Conservation (phyloP, 2,797 vertebrate species). For the Gallinago stenura region DNA sequence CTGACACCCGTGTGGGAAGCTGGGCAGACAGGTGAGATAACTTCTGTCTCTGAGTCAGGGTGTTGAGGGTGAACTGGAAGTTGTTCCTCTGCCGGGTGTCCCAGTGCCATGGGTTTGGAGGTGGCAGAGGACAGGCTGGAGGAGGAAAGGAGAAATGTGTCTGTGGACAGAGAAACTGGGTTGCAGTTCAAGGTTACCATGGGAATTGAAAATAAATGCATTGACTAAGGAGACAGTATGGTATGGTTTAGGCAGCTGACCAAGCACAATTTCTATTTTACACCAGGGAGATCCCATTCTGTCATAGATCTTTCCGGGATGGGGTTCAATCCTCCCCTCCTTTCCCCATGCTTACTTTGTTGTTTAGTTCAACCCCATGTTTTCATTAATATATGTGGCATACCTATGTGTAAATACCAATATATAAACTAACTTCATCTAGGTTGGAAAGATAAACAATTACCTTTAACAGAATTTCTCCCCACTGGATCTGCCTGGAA, state of each 20-base stretch:
- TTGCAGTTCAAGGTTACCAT: neutral
- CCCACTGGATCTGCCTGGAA: neutral
- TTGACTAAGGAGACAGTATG: neutral
- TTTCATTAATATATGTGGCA: neutral
- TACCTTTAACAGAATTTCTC: neutral
- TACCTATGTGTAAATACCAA: neutral
- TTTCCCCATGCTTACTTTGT: neutral
- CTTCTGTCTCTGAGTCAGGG: neutral
- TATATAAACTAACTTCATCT: neutral
- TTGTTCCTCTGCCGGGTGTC: neutral
- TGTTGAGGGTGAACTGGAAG: neutral
- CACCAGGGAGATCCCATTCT: neutral
- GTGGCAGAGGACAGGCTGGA: neutral
- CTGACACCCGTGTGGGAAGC: neutral
- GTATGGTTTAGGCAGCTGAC: neutral
- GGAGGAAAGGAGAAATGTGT: rapidly evolving
- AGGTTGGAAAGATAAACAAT: neutral
- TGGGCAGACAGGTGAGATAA: neutral
- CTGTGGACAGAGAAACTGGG: neutral
- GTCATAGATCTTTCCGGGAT: neutral
- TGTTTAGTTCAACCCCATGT: neutral
- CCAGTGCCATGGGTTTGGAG: neutral
- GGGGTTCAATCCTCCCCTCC: neutral
- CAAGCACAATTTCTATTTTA: neutral
- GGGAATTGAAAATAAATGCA: neutral